phyloP scores from a whole-genome alignment of 2,797 vertebrate genomes.

The Eupleurogrammus muticus region DNA sequence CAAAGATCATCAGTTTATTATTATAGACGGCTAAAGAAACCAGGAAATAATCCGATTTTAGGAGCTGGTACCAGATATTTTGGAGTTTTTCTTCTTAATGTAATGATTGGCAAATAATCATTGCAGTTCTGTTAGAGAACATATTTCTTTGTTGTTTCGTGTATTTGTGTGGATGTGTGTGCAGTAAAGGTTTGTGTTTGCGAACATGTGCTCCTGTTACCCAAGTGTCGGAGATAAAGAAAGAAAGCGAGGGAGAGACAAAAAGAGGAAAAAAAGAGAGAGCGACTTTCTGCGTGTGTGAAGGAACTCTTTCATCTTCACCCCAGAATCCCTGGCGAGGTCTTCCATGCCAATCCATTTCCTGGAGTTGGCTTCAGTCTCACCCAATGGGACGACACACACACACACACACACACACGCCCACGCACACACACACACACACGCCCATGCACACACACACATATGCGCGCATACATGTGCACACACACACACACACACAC shows the following conservation, averaged over 20 bases:
- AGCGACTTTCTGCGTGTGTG: constrained; percentile 54
- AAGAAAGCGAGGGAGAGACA: constrained; percentile 22
- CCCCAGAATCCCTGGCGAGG: constrained; percentile 76
- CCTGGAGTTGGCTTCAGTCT: constrained; percentile 79
- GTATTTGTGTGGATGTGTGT: constrained; percentile 9
- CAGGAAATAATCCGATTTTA: too few relatives aligned
- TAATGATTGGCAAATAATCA: too few relatives aligned
- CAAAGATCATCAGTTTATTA: too few relatives aligned
- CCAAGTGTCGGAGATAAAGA: constrained; percentile 54
- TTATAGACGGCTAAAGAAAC: too few relatives aligned
- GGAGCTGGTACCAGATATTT: too few relatives aligned
- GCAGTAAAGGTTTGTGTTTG: constrained; percentile 39
- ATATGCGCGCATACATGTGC: constrained; percentile 15
- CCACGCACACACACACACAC: constrained; percentile 25
- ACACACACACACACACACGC: constrained; percentile 25
- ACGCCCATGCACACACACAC: constrained; percentile 45
- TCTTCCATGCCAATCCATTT: constrained; percentile 83
- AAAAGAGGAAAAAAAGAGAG: constrained; percentile 4
- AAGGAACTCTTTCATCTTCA: constrained; percentile 83
- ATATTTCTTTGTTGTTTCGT: constrained; percentile 4
- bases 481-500: constrained; percentile 25
- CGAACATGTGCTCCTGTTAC: constrained; percentile 46
- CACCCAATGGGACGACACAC: constrained; percentile 69
- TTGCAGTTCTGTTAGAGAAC: too few relatives aligned
- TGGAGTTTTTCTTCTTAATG: too few relatives aligned